These are phyloP conservation scores for Actias luna DNA, from an alignment of 2,888 invertebrate genomes.

Conservation along the genomic window DNA sequence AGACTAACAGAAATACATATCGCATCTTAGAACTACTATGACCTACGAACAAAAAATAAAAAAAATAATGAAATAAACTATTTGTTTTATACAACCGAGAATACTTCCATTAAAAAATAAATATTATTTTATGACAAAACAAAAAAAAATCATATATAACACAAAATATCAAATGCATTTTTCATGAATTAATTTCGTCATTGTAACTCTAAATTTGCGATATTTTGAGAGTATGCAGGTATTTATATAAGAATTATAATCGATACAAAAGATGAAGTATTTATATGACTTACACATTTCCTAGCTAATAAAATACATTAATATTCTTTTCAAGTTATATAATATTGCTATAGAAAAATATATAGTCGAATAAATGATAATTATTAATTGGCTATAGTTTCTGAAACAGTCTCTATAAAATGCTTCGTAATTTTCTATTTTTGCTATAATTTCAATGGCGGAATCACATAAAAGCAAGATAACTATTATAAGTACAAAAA, in stretches of 20 bases:
- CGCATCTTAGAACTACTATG: no score
- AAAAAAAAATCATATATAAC: no score
- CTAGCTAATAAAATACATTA: neutral
- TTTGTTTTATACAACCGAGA: no score
- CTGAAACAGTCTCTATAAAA: constrained; percentile 21
- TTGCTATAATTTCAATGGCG: constrained; percentile 75
- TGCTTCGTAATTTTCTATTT: constrained; percentile 56
- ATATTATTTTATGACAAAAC: no score
- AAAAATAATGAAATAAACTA: no score
- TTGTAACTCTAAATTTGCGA: no score
- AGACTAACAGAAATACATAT: neutral
- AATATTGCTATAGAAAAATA: constrained; percentile 1
- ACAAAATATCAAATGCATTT: no score
- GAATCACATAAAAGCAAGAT: constrained; percentile 53
- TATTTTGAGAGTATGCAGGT: neutral
- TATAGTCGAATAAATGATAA: constrained; percentile 1
- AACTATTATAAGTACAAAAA: constrained; percentile 78
- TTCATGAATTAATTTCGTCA: no score
- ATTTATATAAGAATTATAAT: neutral
- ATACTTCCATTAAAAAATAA: no score
- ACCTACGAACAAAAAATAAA: no score
- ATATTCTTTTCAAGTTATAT: neutral
- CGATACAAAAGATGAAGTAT: neutral
- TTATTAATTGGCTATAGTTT: constrained; percentile 4
- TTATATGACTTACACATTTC: neutral